phyloP scores from a whole-genome alignment of 2,113 vertebrate genomes.

The Tonatia bakeri region DNA sequence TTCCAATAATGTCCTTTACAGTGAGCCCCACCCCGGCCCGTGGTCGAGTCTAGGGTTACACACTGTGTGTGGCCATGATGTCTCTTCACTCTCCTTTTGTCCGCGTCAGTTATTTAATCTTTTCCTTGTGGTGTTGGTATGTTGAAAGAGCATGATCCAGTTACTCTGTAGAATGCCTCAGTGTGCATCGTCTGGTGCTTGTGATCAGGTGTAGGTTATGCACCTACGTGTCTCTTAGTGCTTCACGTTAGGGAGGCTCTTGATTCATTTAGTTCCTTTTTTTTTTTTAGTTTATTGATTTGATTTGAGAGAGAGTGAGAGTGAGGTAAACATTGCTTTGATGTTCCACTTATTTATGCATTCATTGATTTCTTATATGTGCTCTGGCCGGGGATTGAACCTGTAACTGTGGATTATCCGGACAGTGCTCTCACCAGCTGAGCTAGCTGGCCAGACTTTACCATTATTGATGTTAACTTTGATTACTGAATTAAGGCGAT shows the following conservation, averaged over 20 bases:
- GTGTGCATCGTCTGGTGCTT: background rate
- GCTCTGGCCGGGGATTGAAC: no score
- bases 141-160: background rate
- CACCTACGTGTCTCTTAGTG: background rate
- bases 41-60: background rate
- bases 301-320: no score
- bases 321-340: no score
- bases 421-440: no score
- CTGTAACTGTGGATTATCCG: no score
- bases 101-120: background rate
- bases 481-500: background rate
- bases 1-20: background rate
- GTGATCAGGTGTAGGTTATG: background rate
- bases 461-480: background rate
- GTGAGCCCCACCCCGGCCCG: background rate
- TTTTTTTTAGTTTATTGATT: no score
- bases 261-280: background rate
- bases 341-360: no score
- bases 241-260: background rate
- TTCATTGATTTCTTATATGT: no score
- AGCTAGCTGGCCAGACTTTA: no score
- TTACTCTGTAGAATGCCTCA: background rate
- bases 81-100: background rate
- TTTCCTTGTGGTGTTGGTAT: background rate
- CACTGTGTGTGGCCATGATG: background rate